Percentiles rank a stretch among this genome's conserved stretches.
Conservation (phyloP, 2,888 invertebrate species). For the Alloscopus bannaensis region DNA sequence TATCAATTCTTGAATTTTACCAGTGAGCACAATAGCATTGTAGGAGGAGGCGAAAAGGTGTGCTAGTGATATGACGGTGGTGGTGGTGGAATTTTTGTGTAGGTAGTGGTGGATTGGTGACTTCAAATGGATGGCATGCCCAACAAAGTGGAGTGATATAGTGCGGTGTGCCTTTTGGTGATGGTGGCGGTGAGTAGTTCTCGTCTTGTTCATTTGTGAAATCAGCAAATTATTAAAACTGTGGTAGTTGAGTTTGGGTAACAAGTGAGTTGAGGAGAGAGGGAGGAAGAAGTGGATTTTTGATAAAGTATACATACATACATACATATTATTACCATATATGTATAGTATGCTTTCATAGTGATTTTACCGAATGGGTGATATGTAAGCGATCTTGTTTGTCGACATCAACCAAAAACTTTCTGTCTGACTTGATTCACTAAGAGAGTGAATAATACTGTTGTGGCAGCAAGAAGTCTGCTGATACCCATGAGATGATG, state of each 20-base stretch:
- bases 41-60: slow-evolving; percentile 48
- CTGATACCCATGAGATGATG: slow-evolving; percentile 39
- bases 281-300: slow-evolving; percentile 14
- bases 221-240: slow-evolving; percentile 62
- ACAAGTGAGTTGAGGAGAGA: slow-evolving; percentile 27
- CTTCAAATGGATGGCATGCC: too few species aligned
- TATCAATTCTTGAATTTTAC: slow-evolving; percentile 49
- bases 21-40: slow-evolving; percentile 37
- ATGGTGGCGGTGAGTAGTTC: slow-evolving; percentile 19
- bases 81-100: slow-evolving; percentile 16
- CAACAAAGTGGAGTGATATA: slow-evolving; percentile 43
- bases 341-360: too few species aligned
- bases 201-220: slow-evolving; percentile 56
- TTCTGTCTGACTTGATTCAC: slow-evolving; percentile 56
- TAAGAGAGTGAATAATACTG: slow-evolving; percentile 45
- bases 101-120: slow-evolving; percentile 23
- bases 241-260: slow-evolving; percentile 30
- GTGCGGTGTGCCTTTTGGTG: slow-evolving; percentile 50
- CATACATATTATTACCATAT: background rate
- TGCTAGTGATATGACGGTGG: slow-evolving; percentile 41
- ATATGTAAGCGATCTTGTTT: slow-evolving; percentile 36
- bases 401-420: slow-evolving; percentile 54
- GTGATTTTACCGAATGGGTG: background rate
- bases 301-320: slow-evolving; percentile 7
- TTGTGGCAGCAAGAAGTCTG: slow-evolving; percentile 64